Percentiles rank a stretch among this genome's conserved stretches.
phyloP scores from a whole-genome alignment of 2,888 invertebrate species.

The Allolobophora icterica region DNA sequence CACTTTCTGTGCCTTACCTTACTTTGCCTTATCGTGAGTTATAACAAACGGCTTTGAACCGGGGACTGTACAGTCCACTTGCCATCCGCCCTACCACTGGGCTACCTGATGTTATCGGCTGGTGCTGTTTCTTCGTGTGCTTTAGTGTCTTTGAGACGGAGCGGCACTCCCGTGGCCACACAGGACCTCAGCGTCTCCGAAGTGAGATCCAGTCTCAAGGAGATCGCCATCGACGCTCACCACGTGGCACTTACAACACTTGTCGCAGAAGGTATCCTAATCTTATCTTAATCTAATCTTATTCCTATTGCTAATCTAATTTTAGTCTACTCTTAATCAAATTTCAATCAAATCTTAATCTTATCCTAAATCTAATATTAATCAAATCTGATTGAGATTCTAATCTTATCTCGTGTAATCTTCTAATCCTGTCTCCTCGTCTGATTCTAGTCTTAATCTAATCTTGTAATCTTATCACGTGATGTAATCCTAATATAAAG shows the following conservation, averaged over 20 bases:
- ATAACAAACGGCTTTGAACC: too few relatives aligned
- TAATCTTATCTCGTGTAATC: too few relatives aligned
- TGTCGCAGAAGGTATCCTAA: not conserved
- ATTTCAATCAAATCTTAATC: not conserved
- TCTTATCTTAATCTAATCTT: not conserved
- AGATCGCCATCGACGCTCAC: not conserved
- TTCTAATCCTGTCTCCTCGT: too few relatives aligned
- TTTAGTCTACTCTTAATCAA: too few relatives aligned
- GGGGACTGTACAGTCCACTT: too few relatives aligned
- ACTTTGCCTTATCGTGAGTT: too few relatives aligned
- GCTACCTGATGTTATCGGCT: too few relatives aligned
- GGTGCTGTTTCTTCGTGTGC: not conserved
- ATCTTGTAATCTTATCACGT: not conserved
- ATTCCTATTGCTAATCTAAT: too few relatives aligned
- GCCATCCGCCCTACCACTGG: too few relatives aligned
- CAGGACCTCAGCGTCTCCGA: not conserved
- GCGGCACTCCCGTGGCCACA: not conserved
- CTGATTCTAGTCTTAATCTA: too few relatives aligned
- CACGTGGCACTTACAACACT: not conserved
- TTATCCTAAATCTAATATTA: not conserved
- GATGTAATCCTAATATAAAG: too few relatives aligned
- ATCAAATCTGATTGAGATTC: not conserved
- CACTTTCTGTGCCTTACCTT: too few relatives aligned
- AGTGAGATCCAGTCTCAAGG: not conserved
- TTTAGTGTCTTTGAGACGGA: not conserved